Conservation (phyloP, 2,888 invertebrate species). For the Periphyllus acericola region DNA sequence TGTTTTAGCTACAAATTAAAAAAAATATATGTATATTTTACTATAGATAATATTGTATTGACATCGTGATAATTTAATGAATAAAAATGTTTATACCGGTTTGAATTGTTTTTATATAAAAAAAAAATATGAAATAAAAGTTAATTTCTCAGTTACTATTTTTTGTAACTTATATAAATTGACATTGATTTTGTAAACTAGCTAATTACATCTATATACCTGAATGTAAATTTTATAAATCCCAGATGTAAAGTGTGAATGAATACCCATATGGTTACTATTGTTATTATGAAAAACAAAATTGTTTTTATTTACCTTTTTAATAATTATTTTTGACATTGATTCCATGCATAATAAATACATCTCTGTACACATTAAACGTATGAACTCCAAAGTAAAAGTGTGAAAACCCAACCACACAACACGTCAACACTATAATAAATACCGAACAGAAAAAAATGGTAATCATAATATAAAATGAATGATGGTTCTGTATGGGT, state of each 20-base stretch:
- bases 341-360: neutral
- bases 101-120: neutral
- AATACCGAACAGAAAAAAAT: neutral
- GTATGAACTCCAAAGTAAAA: constrained; percentile 17
- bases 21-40: neutral
- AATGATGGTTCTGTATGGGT: neutral
- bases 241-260: no score
- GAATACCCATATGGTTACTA: no score
- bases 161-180: neutral
- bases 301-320: neutral
- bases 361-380: neutral
- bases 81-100: neutral
- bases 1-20: neutral
- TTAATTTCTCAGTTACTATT: neutral
- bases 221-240: neutral
- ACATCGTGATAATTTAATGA: neutral
- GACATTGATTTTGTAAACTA: neutral
- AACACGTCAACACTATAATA: neutral
- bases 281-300: no score
- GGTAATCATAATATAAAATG: neutral
- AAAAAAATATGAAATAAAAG: neutral
- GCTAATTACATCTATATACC: neutral
- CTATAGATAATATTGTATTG: neutral
- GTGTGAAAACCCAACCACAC: constrained; percentile 25
- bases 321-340: neutral